Percentiles rank a stretch among this genome's conserved stretches.
phyloP scores from a whole-genome alignment of 2,797 vertebrate species.

The Typhlichthys eigenmanni region DNA sequence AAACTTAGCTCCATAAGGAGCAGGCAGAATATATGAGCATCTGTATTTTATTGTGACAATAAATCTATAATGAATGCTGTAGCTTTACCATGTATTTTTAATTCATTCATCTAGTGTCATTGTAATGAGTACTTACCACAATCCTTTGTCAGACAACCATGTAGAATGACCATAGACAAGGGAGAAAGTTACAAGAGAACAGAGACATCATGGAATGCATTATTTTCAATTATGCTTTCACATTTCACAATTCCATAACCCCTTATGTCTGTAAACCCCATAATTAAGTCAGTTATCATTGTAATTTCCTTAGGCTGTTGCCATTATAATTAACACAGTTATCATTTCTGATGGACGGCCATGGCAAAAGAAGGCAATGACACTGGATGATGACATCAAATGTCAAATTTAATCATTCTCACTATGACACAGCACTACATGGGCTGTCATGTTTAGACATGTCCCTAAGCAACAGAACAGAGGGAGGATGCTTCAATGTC shows the following conservation, averaged over 20 bases:
- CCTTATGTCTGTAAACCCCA: not conserved
- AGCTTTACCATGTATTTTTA: too few species aligned
- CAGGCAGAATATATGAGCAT: too few species aligned
- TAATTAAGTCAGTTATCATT: slow-evolving; percentile 2
- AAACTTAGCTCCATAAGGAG: too few species aligned
- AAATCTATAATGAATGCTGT: too few species aligned
- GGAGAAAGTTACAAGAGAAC: not conserved
- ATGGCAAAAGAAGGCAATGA: slow-evolving; percentile 33
- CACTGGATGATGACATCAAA: slow-evolving; percentile 47
- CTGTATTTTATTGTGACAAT: too few species aligned
- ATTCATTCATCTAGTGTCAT: too few species aligned
- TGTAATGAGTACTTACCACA: too few species aligned
- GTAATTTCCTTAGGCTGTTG: not conserved
- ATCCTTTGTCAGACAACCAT: too few species aligned
- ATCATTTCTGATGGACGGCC: not conserved
- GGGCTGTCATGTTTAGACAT: slow-evolving; percentile 45
- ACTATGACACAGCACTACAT: slow-evolving; percentile 48
- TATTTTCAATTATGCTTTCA: not conserved
- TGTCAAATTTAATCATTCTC: slow-evolving; percentile 63
- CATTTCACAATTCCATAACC: not conserved
- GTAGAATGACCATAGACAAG: not conserved
- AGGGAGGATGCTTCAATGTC: slow-evolving; percentile 31
- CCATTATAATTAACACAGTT: not conserved
- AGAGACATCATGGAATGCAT: not conserved
- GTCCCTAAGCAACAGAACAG: slow-evolving; percentile 65